Evolutionary conservation across 2,797 vertebrate species (phyloP).

Genomic region (Coluber constrictor): DNA sequence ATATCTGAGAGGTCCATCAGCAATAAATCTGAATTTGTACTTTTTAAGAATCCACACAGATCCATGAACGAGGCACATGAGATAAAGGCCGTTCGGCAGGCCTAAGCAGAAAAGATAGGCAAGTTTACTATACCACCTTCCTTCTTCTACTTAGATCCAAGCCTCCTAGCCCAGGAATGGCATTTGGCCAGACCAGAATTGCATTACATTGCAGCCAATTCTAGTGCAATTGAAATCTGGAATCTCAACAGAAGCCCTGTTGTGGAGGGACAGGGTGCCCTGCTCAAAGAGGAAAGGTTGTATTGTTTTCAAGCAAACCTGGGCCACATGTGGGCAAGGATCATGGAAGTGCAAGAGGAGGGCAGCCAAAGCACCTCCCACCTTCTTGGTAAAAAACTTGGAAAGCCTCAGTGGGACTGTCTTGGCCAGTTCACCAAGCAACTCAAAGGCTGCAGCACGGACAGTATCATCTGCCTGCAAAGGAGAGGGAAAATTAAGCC

Average conservation of each 20-base stretch:
- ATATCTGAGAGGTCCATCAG: not conserved
- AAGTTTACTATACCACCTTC: too few species aligned
- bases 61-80: not conserved
- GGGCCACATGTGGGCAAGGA: not conserved
- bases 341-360: conserved; percentile 16
- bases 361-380: not conserved
- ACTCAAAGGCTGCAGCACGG: not conserved
- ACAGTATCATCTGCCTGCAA: not conserved
- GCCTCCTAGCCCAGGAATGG: not conserved
- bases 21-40: not conserved
- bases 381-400: not conserved
- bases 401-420: not conserved
- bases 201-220: not conserved
- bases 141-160: not conserved
- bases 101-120: not conserved
- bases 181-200: not conserved
- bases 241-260: not conserved
- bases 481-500: not conserved
- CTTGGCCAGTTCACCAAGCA: not conserved
- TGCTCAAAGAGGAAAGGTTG: not conserved
- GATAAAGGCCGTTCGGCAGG: not conserved
- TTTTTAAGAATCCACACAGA: not conserved
- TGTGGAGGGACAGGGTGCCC: not conserved
- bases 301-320: not conserved
- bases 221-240: not conserved